Conservation (phyloP, 2,888 invertebrate genomes). For the Drosophila phalerata region DNA sequence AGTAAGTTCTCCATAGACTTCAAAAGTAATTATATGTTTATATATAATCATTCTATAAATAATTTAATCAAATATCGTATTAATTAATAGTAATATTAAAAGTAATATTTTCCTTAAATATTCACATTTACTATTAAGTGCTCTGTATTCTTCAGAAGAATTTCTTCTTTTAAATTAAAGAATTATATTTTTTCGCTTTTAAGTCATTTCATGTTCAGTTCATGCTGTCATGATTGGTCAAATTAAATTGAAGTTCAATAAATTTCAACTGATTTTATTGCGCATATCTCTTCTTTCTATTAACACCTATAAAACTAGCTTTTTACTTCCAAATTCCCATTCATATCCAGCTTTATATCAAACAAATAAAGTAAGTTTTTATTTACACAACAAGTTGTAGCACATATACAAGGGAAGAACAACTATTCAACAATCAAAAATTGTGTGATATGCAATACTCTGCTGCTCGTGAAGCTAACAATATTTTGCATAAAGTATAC, state of each 20-base stretch:
- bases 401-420: neutral
- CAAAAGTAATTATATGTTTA: too few species aligned
- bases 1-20: neutral
- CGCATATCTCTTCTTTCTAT: neutral
- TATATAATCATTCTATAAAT: too few species aligned
- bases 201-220: too few species aligned
- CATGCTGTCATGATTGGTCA: too few species aligned
- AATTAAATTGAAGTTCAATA: neutral
- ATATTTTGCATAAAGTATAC: constrained; percentile 54
- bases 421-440: constrained; percentile 17
- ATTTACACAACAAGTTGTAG: constrained; percentile 15
- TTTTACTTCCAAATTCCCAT: neutral
- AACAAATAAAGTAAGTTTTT: constrained; percentile 1
- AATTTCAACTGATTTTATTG: neutral
- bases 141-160: too few species aligned
- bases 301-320: neutral
- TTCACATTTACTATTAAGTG: too few species aligned
- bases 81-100: too few species aligned
- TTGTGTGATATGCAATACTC: constrained; percentile 28
- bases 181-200: too few species aligned
- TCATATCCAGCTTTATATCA: neutral
- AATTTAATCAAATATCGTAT: too few species aligned
- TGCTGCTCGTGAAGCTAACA: constrained; percentile 8
- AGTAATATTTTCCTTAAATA: too few species aligned
- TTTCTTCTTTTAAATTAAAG: too few species aligned